A percentile compares a stretch with the other conserved stretches of the same genome.
Evolutionary conservation across 1,140 invertebrate species (phyloP).

Genomic region (Zaprionus vittiger): DNA sequence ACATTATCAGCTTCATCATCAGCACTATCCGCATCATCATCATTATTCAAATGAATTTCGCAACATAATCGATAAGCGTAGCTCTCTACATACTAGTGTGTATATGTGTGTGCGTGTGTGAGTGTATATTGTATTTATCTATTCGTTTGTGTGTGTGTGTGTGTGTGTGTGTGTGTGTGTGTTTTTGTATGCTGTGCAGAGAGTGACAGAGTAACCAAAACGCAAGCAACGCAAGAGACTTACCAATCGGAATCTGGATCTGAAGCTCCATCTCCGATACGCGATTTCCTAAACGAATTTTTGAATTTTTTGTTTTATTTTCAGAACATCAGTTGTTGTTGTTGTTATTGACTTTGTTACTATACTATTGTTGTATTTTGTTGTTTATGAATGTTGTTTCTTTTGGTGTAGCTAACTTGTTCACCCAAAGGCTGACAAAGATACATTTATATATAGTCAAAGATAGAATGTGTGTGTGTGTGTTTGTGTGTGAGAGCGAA

Average conservation of each 20-base stretch:
- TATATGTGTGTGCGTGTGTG: constrained; percentile 10
- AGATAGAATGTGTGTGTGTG: not conserved
- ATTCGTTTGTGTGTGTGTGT: constrained; percentile 18
- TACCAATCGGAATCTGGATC: constrained; percentile 84
- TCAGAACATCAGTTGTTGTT: constrained; percentile 23
- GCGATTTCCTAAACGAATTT: constrained; percentile 83
- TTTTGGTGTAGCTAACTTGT: not conserved
- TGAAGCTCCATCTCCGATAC: constrained; percentile 83
- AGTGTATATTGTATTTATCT: constrained; percentile 17
- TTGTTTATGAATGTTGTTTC: constrained; percentile 24
- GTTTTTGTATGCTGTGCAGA: constrained; percentile 47
- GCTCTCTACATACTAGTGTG: constrained; percentile 26
- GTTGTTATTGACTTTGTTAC: constrained; percentile 19
- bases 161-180: constrained; percentile 14
- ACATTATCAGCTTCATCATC: constrained; percentile 22
- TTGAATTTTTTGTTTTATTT: constrained; percentile 36
- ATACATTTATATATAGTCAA: not conserved
- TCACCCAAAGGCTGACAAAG: not conserved
- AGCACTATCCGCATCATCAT: constrained; percentile 38
- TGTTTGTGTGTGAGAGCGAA: not conserved
- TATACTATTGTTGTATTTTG: constrained; percentile 19
- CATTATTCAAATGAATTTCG: constrained; percentile 35
- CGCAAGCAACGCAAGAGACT: constrained; percentile 65
- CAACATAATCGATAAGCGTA: constrained; percentile 68
- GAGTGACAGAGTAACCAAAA: constrained; percentile 64